Evolutionary conservation across 2,888 invertebrate genomes (phyloP).

Genomic region (Ophioninae sp.): DNA sequence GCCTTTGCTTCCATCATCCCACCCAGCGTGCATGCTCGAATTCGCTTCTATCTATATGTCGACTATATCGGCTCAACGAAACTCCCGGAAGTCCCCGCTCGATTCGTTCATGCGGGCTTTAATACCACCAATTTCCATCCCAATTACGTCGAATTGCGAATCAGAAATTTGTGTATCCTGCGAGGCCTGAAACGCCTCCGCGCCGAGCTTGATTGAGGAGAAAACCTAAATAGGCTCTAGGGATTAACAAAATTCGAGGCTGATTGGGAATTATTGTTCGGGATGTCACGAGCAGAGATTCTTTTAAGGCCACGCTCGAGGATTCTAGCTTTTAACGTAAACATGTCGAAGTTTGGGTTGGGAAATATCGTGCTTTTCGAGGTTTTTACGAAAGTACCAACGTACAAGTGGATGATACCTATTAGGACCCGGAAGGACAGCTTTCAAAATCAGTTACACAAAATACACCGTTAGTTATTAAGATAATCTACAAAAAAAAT

Average conservation of each 20-base stretch:
- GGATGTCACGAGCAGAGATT: not conserved
- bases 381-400: too few species aligned
- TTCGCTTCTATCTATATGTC: not conserved
- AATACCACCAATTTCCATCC: constrained; percentile 1
- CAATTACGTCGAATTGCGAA: constrained; percentile 7
- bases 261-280: not conserved
- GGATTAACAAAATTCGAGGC: not conserved
- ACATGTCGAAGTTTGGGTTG: not conserved
- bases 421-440: too few species aligned
- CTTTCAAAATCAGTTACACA: too few species aligned
- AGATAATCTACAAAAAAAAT: too few species aligned
- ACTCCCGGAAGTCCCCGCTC: constrained; percentile 17
- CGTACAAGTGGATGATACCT: too few species aligned
- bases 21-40: not conserved
- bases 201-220: not conserved
- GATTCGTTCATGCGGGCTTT: constrained; percentile 19
- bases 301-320: not conserved
- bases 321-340: too few species aligned
- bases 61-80: not conserved
- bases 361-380: too few species aligned
- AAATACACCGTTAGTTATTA: too few species aligned
- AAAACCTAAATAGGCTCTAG: too few species aligned
- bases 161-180: not conserved
- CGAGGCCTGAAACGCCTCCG: not conserved
- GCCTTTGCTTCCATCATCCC: constrained; percentile 15